phyloP scores from a whole-genome alignment of 2,888 invertebrate genomes.

The Folsomia candida region DNA sequence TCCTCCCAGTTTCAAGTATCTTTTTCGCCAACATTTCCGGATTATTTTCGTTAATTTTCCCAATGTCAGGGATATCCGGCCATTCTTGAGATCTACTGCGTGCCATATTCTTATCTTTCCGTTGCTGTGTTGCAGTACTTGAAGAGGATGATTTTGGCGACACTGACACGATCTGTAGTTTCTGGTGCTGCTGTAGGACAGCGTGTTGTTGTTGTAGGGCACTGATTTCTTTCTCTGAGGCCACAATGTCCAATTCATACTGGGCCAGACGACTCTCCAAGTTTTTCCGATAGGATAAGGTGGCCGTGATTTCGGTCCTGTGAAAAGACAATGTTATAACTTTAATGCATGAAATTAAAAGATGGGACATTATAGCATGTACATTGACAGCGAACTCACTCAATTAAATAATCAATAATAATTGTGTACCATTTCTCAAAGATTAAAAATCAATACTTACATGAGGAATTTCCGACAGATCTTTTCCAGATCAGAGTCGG shows the following conservation, averaged over 20 bases:
- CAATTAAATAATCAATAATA: too few species aligned
- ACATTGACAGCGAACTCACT: too few species aligned
- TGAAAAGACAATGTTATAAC: too few species aligned
- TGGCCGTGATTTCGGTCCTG: slow-evolving; percentile 84
- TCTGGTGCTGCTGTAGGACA: slow-evolving; percentile 37
- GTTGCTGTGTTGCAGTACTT: not conserved
- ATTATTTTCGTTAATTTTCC: slow-evolving; percentile 87
- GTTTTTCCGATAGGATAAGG: slow-evolving; percentile 77
- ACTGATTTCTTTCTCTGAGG: slow-evolving; percentile 64
- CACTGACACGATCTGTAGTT: slow-evolving; percentile 24
- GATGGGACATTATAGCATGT: too few species aligned
- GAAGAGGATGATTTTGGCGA: slow-evolving; percentile 15
- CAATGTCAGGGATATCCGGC: slow-evolving; percentile 81
- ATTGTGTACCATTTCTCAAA: too few species aligned
- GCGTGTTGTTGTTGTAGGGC: slow-evolving; percentile 57
- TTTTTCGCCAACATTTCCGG: slow-evolving; percentile 86
- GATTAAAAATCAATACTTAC: too few species aligned
- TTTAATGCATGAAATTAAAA: too few species aligned
- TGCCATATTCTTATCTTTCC: slow-evolving; percentile 43
- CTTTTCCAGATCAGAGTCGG: slow-evolving; percentile 54
- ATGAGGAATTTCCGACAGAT: slow-evolving; percentile 41
- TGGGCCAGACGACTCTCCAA: slow-evolving; percentile 74
- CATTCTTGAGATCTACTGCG: slow-evolving; percentile 81
- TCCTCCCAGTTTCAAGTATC: slow-evolving; percentile 82
- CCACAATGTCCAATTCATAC: slow-evolving; percentile 73